Evolutionary conservation across 2,113 vertebrate genomes (phyloP).

Genomic region (Irena cyanogastra): DNA sequence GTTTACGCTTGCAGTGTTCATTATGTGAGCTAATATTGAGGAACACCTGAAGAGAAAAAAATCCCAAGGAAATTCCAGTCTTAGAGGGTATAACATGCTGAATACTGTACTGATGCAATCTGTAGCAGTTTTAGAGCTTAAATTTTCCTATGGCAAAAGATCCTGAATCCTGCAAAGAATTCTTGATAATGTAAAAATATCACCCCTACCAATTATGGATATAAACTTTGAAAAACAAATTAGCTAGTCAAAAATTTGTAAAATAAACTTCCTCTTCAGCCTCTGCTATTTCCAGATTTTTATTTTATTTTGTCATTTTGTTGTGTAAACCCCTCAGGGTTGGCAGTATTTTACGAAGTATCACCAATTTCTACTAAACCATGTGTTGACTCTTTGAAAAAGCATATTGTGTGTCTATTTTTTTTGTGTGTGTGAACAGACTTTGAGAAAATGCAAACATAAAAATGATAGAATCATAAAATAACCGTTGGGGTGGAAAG

Average conservation of each 20-base stretch:
- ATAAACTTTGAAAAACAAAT: neutral
- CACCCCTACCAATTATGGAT: neutral
- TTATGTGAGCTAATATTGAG: neutral
- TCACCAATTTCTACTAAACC: neutral
- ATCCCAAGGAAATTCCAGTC: neutral
- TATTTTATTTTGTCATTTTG: neutral
- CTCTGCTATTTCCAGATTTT: neutral
- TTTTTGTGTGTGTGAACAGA: neutral
- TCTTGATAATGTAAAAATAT: neutral
- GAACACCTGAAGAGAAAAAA: neutral
- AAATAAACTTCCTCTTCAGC: neutral
- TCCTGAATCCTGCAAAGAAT: neutral
- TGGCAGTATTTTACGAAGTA: neutral
- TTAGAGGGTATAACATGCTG: neutral
- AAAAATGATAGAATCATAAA: neutral
- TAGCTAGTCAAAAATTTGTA: neutral
- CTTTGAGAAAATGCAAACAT: neutral
- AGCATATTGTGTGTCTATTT: neutral
- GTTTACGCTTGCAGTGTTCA: neutral
- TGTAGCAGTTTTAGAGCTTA: neutral
- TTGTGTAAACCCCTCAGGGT: neutral
- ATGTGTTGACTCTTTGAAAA: neutral
- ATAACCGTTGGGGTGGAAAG: neutral
- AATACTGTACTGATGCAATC: neutral
- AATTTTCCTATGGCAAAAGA: neutral